These are phyloP conservation scores for Nannospalax galili DNA, from an alignment of 2,113 vertebrate genomes.

Conservation along the genomic window DNA sequence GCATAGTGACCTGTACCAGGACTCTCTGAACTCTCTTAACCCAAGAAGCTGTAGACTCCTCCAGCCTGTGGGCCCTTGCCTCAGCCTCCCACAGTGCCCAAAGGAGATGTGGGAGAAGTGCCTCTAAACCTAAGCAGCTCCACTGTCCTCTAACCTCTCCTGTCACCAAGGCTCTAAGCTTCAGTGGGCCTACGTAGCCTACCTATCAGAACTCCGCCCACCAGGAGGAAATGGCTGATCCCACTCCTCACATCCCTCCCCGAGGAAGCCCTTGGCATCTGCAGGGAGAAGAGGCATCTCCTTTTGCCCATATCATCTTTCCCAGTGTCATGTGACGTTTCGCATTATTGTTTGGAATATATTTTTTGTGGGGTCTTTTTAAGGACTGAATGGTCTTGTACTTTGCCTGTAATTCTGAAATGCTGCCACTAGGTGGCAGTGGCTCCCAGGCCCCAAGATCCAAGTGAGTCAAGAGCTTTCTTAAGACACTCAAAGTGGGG, in stretches of 20 bases:
- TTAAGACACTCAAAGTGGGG: too few species aligned
- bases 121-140: too few species aligned
- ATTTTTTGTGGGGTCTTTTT: accelerated
- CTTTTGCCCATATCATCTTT: too few species aligned
- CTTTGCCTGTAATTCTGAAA: not conserved
- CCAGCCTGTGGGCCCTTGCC: not conserved
- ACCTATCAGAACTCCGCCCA: not conserved
- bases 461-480: too few species aligned
- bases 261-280: not conserved
- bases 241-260: too few species aligned
- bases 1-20: conserved; percentile 76
- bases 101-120: accelerated
- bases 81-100: accelerated
- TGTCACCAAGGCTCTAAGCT: too few species aligned
- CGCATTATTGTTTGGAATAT: accelerated
- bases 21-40: not conserved
- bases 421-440: not conserved
- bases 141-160: not conserved
- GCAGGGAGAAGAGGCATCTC: not conserved
- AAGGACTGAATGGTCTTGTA: too few species aligned
- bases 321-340: accelerated
- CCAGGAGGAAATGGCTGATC: not conserved
- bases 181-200: not conserved
- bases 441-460: too few species aligned
- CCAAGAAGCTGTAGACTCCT: not conserved